Evolutionary conservation across 2,888 invertebrate genomes (phyloP), one percentile per base, ranked within the genome.

Genomic region (Hesperia comma): DNA sequence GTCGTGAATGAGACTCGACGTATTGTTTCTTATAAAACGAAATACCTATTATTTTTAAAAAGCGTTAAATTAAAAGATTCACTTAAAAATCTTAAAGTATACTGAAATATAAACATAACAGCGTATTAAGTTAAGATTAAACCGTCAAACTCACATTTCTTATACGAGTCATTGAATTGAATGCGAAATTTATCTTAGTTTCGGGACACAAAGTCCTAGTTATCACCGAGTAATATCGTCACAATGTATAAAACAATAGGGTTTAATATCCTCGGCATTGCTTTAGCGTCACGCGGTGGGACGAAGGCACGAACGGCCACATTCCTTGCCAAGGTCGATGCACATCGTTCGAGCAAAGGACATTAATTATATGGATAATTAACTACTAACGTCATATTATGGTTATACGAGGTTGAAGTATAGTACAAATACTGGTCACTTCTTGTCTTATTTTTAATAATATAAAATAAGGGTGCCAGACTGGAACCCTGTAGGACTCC

Each of bases 271-370:
- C 49, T 21, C 21, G 5, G 21, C 1, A 5, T 32, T 41, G 41
- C 14, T 3, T 53, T 43, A 74, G 75, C 74, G 74, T 75, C 73
- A 78, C 78, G 79, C 78, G 78, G 79, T 73, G 75, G 74, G 76
- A 79, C 76, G 74, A 76, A 79, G 76, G 69, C 69, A 72, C 68
- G 71, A 67, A 72, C 71, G 73, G 77, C 78, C 79, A 79, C 90
- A 88, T 89, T 88, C 88, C 83, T 80, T 49, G 53, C 74, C 86
- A 88, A 90, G 89, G 88, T 80, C 83, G 83, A 81, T 83, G 87
- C 81, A 83, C 84, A 85, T 78, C 77, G 80, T 75, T 77, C 76
- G 79, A 76, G 75, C 70, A 78, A 77, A 56, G 69, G 73, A 72
- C 71, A 74, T 77, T 79, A 76, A 74, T 77, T 74, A 69, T 68